Percentiles rank a stretch among this genome's conserved stretches.
phyloP scores from a whole-genome alignment of 2,888 invertebrate species.

The Drosophila paranaensis region DNA sequence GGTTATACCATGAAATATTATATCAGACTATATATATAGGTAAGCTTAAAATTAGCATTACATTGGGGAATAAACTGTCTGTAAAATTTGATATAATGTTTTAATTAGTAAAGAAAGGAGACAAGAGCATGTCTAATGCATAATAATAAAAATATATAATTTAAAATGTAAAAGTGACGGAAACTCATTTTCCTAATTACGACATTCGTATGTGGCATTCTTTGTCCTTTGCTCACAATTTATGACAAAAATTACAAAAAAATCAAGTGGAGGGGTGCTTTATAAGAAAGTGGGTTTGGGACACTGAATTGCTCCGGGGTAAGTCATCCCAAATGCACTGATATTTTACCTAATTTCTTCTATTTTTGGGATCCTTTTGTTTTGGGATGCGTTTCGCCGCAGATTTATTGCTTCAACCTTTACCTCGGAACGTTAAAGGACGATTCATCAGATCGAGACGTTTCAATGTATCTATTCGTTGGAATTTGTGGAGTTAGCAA shows the following conservation, averaged over 20 bases:
- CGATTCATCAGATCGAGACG: background rate
- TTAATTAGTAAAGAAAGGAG: constrained; percentile 31
- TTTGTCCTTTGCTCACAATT: constrained; percentile 18
- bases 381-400: constrained; percentile 64
- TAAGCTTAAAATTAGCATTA: constrained; percentile 45
- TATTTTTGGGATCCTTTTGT: constrained; percentile 52
- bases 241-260: too few relatives aligned
- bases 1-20: constrained; percentile 50
- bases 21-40: constrained; percentile 28
- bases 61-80: constrained; percentile 22
- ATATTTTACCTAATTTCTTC: constrained; percentile 56
- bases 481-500: constrained; percentile 20
- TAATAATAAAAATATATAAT: background rate
- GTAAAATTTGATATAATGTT: constrained; percentile 43
- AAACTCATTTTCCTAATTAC: constrained; percentile 42
- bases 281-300: constrained; percentile 3
- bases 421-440: constrained; percentile 7
- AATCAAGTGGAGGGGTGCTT: constrained; percentile 29
- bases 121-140: constrained; percentile 7
- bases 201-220: constrained; percentile 40
- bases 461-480: constrained; percentile 49
- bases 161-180: constrained; percentile 28
- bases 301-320: constrained; percentile 25
- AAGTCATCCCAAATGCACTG: constrained; percentile 26
- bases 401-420: constrained; percentile 72